Evolutionary conservation across 2,888 invertebrate species (phyloP), one percentile per base, ranked within the genome.

Genomic region (Drosophila histrio): DNA sequence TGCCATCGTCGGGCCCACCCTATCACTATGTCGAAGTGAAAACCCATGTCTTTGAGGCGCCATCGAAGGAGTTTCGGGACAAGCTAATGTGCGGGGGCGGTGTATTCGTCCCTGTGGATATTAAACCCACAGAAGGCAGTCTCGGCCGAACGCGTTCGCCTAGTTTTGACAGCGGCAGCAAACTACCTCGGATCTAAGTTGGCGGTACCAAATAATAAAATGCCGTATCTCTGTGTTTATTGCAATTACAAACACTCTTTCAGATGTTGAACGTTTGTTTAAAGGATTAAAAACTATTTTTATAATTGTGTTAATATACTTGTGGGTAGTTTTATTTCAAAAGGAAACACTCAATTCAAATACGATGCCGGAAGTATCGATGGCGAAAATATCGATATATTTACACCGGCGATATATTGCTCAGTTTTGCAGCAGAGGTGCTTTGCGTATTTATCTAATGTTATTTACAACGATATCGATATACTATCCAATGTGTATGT

Each of bases 61-160:
- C 97, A 6, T 95, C 95, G 67, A 98, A 98, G 71, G 98, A 99
- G 58, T 98, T 98, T 91, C 94, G 95, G 64, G 95, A 95, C 83
- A 97, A 96, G 89, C 93, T 99, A 17, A 91, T 98, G 46, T 96
- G 96, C 92, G 98, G 97, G 60, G 98, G 98, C 66, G 98, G 95
- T 8, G 93, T 94, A 67, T 92, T 93, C 69, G 91, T 93, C 0
- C 87, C 89, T 44, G 72, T 77, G 0, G 71, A 76, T 4, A 77
- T 65, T 30, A 53, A 70, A 17, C 53, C 67, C 6, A 9, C 59
- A 1, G 34, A 60, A 6, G 63, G 79, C 30, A 80, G 75, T n/a
- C 56, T 77, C 0, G 62, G 71, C 17, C 77, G 85, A 5, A 78
- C 75, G 0, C 58, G 62, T 0, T 74, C 87, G 7, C 81, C 87